Evolutionary conservation across 2,113 vertebrate species (phyloP), one percentile per base, ranked within the genome.

Genomic region (Acanthochromis polyacanthus): DNA sequence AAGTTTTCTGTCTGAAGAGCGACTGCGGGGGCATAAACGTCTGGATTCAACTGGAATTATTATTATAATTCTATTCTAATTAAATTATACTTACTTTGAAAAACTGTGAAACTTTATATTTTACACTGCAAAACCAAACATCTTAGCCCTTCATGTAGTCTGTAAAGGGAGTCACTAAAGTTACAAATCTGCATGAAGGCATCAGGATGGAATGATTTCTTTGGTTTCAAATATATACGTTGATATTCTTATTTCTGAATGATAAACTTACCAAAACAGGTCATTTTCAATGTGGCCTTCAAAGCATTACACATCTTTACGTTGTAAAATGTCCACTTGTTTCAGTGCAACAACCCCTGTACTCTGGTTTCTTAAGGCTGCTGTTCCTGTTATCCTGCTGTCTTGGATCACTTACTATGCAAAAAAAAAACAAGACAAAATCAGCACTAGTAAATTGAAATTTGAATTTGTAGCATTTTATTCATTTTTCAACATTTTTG

Each of bases 41-140:
- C 48, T 50, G 66, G 76, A 15, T 10, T 36, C 17, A 66, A 66
- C 83, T 87, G 88, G 69, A 85, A 63, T 43, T 46, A 30, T 57
- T 71, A 3, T 25, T 25, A 25, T 25, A 25, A 25, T 25, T 25
- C 25, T 25, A 25, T 25, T 25, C 2, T 25, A 25, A 25, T 45
- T 28, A 36, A 57, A 77, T 56, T 17, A 40, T 60, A 4, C 56
- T 62, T 43, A 25, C 22, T 68, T 73, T 15, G 2, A 53, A 66
- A 71, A 64, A 77, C 55, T 40, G 68, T 87, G 69, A 77, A 74
- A 40, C 28, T n/a, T 8, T 28, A 38, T 40, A 72, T 64, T 75
- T 46, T 75, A 59, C 51, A 43, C 40, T 43, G 11, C 36, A 62
- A 46, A 53, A 45, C 3, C 45, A 28, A 19, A 38, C 40, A 40